Base-by-base conservation (phyloP, 2,888 invertebrate genomes). In the Ypsolopha sequella region DNA sequence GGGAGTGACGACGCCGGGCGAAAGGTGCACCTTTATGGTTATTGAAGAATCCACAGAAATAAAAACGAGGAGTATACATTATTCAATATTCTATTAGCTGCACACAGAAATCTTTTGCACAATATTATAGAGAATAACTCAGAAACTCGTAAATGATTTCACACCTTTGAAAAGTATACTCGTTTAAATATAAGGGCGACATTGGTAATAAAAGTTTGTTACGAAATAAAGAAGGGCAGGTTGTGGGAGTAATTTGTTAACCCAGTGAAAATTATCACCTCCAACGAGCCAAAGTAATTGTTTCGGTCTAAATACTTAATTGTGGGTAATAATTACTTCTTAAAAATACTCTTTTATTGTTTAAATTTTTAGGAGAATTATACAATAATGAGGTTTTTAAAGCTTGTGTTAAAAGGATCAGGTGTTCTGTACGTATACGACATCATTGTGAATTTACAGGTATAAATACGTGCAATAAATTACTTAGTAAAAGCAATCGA, bases 241-340 rank as follows among this genome's bases (percentile, higher is more conserved):
- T 46, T 39, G 14, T 33, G 33, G 52, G 41, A 52, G 54, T 54
- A 58, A 63, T 62, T 60, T 58, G 56, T 60, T 55, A 55, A 52
- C 53, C 54, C 55, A 51, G 55, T 53, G 60, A 54, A 66, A 74
- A 57, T 73, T 74, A 76, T 72, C 56, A 58, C 67, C 57, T 49
- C 54, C 60, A 61, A 71, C 62, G 58, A 55, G 55, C 54, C 53
- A 73, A 76, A 76, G 69, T 78, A 79, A 79, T 80, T 80, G 75
- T 73, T 73, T 66, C 67, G 61, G 60, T 63, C 64, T 62, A 71
- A 73, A 62, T 59, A 63, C 58, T 63, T 68, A 68, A 67, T 66
- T 68, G 62, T 49, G 56, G 60, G 58, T 66, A 71, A 68, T 73
- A 62, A 62, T 66, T 57, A 59, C 62, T 61, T 56, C 55, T 55